Conservation (phyloP, 2,113 vertebrate species). For the Brienomyrus brachyistius region DNA sequence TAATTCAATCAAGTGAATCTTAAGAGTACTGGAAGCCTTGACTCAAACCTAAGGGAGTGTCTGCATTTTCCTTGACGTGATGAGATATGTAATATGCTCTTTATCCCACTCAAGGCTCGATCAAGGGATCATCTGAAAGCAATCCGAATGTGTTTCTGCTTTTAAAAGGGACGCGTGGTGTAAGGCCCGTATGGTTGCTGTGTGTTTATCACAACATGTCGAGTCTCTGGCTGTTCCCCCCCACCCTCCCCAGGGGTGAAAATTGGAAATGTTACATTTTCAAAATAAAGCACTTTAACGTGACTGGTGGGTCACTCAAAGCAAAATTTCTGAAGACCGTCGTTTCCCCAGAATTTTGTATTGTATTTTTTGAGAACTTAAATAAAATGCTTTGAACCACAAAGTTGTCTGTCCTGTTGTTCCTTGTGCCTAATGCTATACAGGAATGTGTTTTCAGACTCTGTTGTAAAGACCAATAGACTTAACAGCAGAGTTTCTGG, state of each 20-base stretch:
- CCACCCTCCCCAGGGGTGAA: background rate
- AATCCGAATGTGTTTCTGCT: background rate
- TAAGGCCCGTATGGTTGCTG: background rate
- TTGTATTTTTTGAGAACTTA: conserved; percentile 21
- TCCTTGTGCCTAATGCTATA: background rate
- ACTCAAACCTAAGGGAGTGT: background rate
- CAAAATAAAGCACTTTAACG: conserved; percentile 19
- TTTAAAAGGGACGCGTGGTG: background rate
- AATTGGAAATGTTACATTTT: background rate
- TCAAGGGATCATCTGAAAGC: background rate
- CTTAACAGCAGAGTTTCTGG: background rate
- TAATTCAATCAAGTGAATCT: background rate
- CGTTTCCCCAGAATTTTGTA: conserved; percentile 20
- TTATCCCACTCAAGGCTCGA: background rate
- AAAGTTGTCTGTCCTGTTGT: background rate
- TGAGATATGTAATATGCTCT: background rate
- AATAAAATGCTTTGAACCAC: conserved; percentile 23
- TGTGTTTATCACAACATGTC: background rate
- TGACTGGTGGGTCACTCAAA: conserved; percentile 18
- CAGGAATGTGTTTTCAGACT: background rate
- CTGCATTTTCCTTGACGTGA: background rate
- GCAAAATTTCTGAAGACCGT: conserved; percentile 14
- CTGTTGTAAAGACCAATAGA: background rate
- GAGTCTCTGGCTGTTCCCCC: background rate
- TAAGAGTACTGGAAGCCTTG: background rate